A percentile compares a stretch with the other conserved stretches of the same genome.
phyloP scores from a whole-genome alignment of 2,797 vertebrate species.

The Fringilla coelebs region DNA sequence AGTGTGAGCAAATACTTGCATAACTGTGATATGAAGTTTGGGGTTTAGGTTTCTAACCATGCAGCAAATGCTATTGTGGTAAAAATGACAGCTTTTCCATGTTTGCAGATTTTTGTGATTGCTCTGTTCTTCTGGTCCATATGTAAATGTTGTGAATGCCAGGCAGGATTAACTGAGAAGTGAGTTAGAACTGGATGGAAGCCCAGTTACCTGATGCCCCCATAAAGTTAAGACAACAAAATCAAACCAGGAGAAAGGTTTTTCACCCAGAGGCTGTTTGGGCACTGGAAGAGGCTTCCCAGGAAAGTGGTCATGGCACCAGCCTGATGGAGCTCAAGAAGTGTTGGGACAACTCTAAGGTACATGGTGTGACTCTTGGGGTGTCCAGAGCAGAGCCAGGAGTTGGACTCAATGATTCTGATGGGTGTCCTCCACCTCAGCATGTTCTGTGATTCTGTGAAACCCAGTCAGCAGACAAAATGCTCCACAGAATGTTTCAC shows the following conservation, averaged over 20 bases:
- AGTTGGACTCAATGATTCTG: not conserved
- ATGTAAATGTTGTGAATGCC: constrained; percentile 46
- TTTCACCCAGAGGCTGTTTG: not conserved
- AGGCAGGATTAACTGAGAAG: constrained; percentile 9
- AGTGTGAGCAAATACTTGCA: constrained; percentile 62
- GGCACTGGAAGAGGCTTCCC: not conserved
- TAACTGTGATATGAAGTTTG: constrained; percentile 60
- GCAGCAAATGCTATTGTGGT: constrained; percentile 39
- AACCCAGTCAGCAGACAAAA: not conserved
- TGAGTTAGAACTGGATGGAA: not conserved
- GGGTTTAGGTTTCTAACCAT: constrained; percentile 27
- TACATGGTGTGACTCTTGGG: too few relatives aligned
- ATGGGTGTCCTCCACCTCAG: not conserved
- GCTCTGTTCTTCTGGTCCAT: constrained; percentile 58
- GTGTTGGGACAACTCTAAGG: not conserved
- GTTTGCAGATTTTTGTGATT: constrained; percentile 55
- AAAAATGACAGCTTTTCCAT: constrained; percentile 58
- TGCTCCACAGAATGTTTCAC: not conserved
- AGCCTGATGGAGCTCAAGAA: not conserved
- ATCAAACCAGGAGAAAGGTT: not conserved
- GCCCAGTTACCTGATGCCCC: not conserved
- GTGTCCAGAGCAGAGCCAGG: not conserved
- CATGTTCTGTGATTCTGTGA: not conserved
- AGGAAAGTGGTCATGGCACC: not conserved
- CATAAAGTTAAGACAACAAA: not conserved